Base-by-base conservation (phyloP, 2,888 invertebrate genomes). In the Patella depressa region DNA sequence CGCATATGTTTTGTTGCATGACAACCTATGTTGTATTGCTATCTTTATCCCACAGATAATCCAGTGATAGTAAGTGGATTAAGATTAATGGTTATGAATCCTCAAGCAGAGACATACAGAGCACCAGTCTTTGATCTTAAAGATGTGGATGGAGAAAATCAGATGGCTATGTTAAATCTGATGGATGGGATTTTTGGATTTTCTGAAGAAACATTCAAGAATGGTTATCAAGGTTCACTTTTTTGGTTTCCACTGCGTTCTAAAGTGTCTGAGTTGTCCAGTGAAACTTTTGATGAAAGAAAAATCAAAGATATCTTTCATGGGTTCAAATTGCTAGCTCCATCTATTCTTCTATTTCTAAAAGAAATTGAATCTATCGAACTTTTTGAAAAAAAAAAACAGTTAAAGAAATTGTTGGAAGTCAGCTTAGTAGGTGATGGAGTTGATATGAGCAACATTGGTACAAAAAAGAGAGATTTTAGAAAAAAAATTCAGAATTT, bases 241-340 rank as follows among this genome's bases (percentile, higher is more conserved):
- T 90, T 90, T 76, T 83, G 90, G 82, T 90, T 90, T 79, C 89
- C 90, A 9, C 80, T 90, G n/a, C 82, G 90, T 2, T 75, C 80
- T 45, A 72, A 69, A 17, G 54, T 74, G n/a, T 88, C 89, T 15
- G 80, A 82, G 7, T 77, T 90, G 15, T 89, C 88, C 24, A 81
- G 83, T 14, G 86, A 80, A 3, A 54, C 85, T 14, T 89, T 88
- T 75, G 73, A 79, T n/a, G 72, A 79, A n/a, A 73, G 80, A 12
- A 86, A 86, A 72, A 81, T 89, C 24, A 73, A 78, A 11, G 82
- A 84, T 34, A 78, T 89, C 15, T 86, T 88, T 55, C 70, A 82
- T 7, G 81, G 85, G 15, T 88, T 89, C 76, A 78, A 83, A 75
- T 74, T 83, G 17, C 88, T 88, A 70, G 85, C 88, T 2, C 83